Evolutionary conservation across 53 echinoderm and acorn worm species (phyloP), one percentile per base, ranked within the genome.

Genomic region (Antedon mediterranea): DNA sequence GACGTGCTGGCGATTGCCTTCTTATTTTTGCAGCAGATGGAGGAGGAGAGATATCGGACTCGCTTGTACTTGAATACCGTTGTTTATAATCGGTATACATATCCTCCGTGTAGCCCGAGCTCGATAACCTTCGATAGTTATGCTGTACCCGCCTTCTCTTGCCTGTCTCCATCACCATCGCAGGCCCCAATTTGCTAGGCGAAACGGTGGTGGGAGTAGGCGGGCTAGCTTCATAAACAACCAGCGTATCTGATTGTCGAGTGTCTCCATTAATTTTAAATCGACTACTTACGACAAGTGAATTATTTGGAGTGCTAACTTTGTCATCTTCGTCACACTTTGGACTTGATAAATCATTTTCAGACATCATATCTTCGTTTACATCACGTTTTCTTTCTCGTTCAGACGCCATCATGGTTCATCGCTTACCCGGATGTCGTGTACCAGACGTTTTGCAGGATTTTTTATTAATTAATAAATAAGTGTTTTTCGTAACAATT

Each of bases 81-180:
- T 89, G 97, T 75, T 85, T 77, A 79, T 91, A 91, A 78, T 87
- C 89, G 31, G 72, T 83, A 79, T 95, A 95, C 79, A 87, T 86
- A 72, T 97, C 86, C 43, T 97, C 97, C 82, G 88, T 81, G 86
- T 92, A 92, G 28, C 97, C 97, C 9, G 97, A 92, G 84, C 97
- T 97, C 28, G 97, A 97, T 32, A 97, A 86, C 41, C 97, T 82
- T 71, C 91, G 85, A 74, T 97, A 97, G 80, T 97, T 92, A 80
- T 97, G 97, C 28, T 97, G 92, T 0, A 86, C 85, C 78, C 97
- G 84, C 43, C 80, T 80, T 37, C 97, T 88, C 80, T 97, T 97
- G 14, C 97, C 88, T 14, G 80, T 86, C 43, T 97, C 92, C 14
- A 57, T 26, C 57, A 1, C 57, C 57, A 57, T 26, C 1, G 23